Percentiles rank a stretch among this genome's conserved stretches.
Evolutionary conservation across 1,140 invertebrate species (phyloP).

Genomic region (Scaptomyza graminum): DNA sequence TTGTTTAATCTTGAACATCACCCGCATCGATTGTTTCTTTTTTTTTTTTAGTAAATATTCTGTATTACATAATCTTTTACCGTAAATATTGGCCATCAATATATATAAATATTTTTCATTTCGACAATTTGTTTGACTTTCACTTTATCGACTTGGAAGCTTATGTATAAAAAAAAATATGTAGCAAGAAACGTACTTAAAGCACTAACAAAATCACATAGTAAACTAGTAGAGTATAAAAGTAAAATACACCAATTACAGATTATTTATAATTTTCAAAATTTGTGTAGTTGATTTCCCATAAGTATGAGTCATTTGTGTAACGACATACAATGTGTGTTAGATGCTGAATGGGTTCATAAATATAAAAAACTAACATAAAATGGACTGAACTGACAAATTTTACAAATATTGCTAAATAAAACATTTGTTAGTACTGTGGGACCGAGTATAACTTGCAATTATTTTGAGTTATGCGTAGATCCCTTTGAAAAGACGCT

Average conservation of each 20-base stretch:
- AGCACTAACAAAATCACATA: constrained; percentile 78
- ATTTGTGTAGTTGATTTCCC: constrained; percentile 8
- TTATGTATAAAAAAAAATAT: constrained; percentile 42
- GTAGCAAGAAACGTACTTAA: constrained; percentile 72
- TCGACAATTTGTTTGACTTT: constrained; percentile 39
- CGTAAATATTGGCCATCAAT: constrained; percentile 47
- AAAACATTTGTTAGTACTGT: constrained; percentile 8
- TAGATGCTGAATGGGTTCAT: constrained; percentile 12
- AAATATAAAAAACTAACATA: not conserved
- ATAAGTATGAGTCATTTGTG: constrained; percentile 8
- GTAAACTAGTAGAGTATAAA: constrained; percentile 74
- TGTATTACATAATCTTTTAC: constrained; percentile 64
- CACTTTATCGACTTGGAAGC: constrained; percentile 57
- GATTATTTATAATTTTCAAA: constrained; percentile 23
- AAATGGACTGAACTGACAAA: constrained; percentile 1
- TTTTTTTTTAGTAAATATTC: constrained; percentile 56
- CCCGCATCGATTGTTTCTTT: constrained; percentile 40
- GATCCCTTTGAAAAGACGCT: not conserved
- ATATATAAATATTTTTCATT: constrained; percentile 28
- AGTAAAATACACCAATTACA: constrained; percentile 32
- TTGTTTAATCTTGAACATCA: constrained; percentile 68
- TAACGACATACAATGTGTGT: constrained; percentile 2
- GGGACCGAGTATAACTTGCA: constrained; percentile 6
- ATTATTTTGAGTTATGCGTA: not conserved
- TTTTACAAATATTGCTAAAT: constrained; percentile 4